Conservation (phyloP, 2,888 invertebrate species). For the Allygus modestus region DNA sequence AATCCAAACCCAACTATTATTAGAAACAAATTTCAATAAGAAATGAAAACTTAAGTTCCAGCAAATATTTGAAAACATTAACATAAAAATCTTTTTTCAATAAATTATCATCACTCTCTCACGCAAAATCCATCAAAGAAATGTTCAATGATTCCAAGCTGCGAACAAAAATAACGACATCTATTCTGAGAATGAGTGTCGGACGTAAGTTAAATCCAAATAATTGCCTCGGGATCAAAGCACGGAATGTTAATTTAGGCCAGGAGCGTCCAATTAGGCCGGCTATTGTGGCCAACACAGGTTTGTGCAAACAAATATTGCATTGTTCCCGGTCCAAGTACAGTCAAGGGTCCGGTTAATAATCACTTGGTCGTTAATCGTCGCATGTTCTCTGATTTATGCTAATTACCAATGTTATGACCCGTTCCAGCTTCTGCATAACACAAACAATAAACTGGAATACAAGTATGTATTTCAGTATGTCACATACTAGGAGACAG, state of each 20-base stretch:
- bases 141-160: not conserved
- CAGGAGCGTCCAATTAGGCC: constrained; percentile 48
- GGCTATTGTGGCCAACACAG: constrained; percentile 26
- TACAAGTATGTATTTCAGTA: too few relatives aligned
- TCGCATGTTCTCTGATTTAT: not conserved
- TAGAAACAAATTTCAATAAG: too few relatives aligned
- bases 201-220: constrained; percentile 41
- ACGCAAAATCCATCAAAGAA: not conserved
- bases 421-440: too few relatives aligned
- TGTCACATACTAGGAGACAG: too few relatives aligned
- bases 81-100: too few relatives aligned
- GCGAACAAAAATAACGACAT: constrained; percentile 18
- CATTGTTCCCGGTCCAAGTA: constrained; percentile 44
- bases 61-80: too few relatives aligned
- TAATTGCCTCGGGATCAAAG: constrained; percentile 63
- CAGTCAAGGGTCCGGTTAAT: constrained; percentile 23
- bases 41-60: too few relatives aligned
- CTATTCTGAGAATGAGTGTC: constrained; percentile 43
- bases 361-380: not conserved
- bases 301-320: constrained; percentile 49
- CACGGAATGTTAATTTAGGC: constrained; percentile 59
- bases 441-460: too few relatives aligned
- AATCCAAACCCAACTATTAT: too few relatives aligned
- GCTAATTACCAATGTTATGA: not conserved
- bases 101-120: not conserved